phyloP scores from a whole-genome alignment of 2,888 invertebrate species.

The Acleris holmiana region DNA sequence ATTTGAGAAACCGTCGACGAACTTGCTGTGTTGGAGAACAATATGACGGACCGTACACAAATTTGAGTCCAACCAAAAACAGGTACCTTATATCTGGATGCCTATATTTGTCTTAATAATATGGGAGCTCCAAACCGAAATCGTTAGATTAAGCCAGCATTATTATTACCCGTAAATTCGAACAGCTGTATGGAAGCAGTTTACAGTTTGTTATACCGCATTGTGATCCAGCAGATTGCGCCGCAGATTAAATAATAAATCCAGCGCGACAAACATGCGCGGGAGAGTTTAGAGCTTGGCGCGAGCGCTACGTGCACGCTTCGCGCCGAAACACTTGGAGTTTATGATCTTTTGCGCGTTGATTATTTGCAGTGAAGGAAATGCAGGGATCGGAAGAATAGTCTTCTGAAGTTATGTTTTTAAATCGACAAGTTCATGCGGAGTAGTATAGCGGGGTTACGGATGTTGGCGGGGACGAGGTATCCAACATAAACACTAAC shows the following conservation, averaged over 20 bases:
- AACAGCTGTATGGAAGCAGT: neutral
- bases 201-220: conserved; percentile 35
- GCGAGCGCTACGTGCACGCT: neutral
- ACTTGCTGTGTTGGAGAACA: too few species aligned
- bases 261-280: conserved; percentile 24
- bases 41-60: too few species aligned
- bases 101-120: neutral
- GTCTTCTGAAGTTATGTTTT: too few species aligned
- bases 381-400: too few species aligned
- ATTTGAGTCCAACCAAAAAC: too few species aligned
- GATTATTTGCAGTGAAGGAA: too few species aligned
- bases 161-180: conserved; percentile 3
- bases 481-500: too few species aligned
- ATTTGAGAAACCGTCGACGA: too few species aligned
- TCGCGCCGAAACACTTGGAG: neutral
- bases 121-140: neutral
- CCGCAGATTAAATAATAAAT: conserved; percentile 39
- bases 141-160: conserved; percentile 1
- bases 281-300: conserved; percentile 4
- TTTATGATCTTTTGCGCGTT: neutral
- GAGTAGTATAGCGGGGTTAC: too few species aligned
- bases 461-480: too few species aligned
- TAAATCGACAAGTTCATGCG: too few species aligned
- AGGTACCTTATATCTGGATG: neutral
- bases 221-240: conserved; percentile 35